Conservation (phyloP, 1,140 invertebrate genomes). For the Eurosta solidaginis region DNA sequence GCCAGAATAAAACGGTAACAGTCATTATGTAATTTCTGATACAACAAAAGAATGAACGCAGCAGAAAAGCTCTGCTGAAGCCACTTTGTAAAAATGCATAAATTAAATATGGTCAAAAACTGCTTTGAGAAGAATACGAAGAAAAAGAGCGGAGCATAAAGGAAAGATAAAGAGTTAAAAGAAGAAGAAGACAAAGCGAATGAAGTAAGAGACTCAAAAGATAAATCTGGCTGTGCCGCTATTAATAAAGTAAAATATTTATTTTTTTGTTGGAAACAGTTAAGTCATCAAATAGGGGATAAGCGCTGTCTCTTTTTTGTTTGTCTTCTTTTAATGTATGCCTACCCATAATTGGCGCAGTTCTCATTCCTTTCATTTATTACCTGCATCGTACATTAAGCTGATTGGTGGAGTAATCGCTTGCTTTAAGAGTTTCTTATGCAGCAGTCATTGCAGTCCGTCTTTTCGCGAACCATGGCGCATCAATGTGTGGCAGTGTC, state of each 20-base stretch:
- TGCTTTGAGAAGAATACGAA: too few species aligned
- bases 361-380: neutral
- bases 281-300: neutral
- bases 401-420: slow-evolving; percentile 8
- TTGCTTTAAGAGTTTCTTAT: neutral
- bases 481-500: neutral
- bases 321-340: neutral
- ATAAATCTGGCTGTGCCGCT: neutral
- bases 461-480: neutral
- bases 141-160: too few species aligned
- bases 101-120: neutral
- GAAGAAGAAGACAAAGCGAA: neutral
- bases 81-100: neutral
- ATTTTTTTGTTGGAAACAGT: neutral
- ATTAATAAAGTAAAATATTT: neutral
- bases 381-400: neutral
- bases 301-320: neutral
- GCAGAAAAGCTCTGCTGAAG: neutral
- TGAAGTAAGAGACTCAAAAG: neutral
- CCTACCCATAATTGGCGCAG: neutral
- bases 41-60: neutral
- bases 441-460: neutral
- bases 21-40: neutral
- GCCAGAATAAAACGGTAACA: neutral
- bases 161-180: neutral